These are phyloP conservation scores for Litocranius walleri DNA, from an alignment of 2,113 vertebrate genomes.

Conservation along the genomic window DNA sequence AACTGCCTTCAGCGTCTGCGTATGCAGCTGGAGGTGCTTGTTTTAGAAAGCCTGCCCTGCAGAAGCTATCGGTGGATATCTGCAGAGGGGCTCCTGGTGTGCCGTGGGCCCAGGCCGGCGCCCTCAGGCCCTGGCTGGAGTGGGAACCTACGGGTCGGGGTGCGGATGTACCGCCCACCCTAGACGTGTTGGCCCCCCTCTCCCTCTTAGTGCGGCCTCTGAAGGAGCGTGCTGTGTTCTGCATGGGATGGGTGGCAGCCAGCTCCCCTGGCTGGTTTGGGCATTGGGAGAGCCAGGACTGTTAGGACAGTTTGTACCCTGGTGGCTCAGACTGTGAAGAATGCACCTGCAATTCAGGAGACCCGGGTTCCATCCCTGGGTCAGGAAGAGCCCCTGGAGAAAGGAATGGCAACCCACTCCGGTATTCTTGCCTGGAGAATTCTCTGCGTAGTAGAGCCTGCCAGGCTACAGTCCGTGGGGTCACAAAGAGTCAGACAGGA, in stretches of 20 bases:
- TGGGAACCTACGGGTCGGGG: background rate
- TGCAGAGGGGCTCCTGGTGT: background rate
- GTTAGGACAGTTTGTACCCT: constrained; percentile 37
- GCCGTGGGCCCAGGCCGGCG: background rate
- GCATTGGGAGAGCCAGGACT: background rate
- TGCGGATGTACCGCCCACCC: fast-evolving
- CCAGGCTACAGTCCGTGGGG: background rate
- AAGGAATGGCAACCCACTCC: background rate
- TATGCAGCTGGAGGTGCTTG: constrained; percentile 60
- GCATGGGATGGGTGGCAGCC: background rate
- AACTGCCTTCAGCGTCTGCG: constrained; percentile 54
- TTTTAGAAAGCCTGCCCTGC: constrained; percentile 42
- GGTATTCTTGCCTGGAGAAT: background rate
- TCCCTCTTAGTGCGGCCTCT: background rate
- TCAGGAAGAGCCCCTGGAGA: background rate
- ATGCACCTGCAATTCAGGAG: background rate
- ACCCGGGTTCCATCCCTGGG: background rate
- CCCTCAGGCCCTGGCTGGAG: background rate
- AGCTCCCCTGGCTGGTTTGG: background rate
- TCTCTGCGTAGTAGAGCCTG: background rate
- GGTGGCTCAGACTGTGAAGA: background rate
- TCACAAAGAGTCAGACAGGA: background rate
- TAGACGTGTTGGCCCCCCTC: background rate
- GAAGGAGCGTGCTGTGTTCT: background rate
- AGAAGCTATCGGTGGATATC: constrained; percentile 24